Base-by-base conservation (phyloP, 2,113 vertebrate genomes). In the Ophthalmolycus amberensis region DNA sequence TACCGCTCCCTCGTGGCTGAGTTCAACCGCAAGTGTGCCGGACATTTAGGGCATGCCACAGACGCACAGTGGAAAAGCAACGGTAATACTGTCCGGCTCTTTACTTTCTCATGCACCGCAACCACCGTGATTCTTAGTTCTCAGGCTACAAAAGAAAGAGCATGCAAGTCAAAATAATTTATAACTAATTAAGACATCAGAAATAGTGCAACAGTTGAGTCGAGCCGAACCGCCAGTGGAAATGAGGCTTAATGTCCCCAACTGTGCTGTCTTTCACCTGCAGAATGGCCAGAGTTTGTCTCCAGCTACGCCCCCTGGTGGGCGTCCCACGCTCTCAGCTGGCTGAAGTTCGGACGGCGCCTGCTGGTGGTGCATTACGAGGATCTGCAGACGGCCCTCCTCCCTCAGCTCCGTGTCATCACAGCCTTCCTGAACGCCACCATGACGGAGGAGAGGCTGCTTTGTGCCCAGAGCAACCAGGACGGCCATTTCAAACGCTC, bases 231-330 rank as follows among this genome's bases (percentile, higher is more conserved):
- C 12, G 7, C 7, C 59, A 16, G 32, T 38, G 9, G 3, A 63
- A 22, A 22, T 18, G 15, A 34, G 59, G 16, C 29, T 34, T 44
- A 9, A 8, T 34, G 54, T 73, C 4, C 27, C 32, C 8, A 48
- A 3, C 54, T 83, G 18, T 75, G 0, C 11, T 29, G 66, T 89
- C 79, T 54, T 0, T 72, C 66, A 0, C 18, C 46, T 75, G 0
- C 95, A 99, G 98, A 99, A 64, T 99, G 98, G 98, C 97, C 97
- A 0, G 98, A 99, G 56, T 99, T 99, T 0, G 97, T 99, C 82
- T 95, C 95, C 37, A 99, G 97, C 90, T 99, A 99, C 0, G 97
- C 97, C 0, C 97, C 98, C 1, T 99, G 98, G 98, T 99, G 98
- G 98, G 96, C 95, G 0, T 97, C 98, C 0, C 98, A 99, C 71